Evolutionary conservation across 2,113 vertebrate genomes (phyloP).

Genomic region (Melanerpes formicivorus): DNA sequence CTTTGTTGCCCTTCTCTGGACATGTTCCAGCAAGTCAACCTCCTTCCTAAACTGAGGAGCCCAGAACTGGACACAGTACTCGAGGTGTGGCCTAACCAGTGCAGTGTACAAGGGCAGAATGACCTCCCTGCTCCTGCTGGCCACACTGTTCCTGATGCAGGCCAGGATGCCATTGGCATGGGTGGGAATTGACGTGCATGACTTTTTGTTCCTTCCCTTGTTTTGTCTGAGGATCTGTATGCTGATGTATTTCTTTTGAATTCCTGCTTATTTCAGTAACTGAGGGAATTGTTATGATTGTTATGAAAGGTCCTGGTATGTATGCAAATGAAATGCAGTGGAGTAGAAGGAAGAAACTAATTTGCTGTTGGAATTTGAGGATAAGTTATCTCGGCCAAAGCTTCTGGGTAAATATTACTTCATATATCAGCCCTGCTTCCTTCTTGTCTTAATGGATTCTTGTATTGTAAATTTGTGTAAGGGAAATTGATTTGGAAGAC

Average conservation of each 20-base stretch:
- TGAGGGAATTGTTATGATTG: conserved; percentile 22
- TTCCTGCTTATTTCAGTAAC: conserved; percentile 31
- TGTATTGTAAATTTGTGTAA: conserved; percentile 3
- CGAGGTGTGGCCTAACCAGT: no score
- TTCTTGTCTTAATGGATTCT: background rate
- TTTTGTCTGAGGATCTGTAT: background rate
- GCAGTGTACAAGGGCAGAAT: no score
- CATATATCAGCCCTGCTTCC: background rate
- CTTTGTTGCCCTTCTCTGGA: no score
- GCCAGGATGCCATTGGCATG: background rate
- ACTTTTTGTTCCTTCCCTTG: conserved; percentile 7
- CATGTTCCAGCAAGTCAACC: no score
- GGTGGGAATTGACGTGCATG: background rate
- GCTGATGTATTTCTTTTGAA: conserved; percentile 41
- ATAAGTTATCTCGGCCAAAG: conserved; percentile 12
- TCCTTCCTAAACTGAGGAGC: no score
- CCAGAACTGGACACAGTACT: no score
- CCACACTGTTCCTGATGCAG: no score
- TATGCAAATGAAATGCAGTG: conserved; percentile 34
- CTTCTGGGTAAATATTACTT: conserved; percentile 39
- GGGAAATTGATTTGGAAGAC: background rate
- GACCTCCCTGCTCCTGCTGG: no score
- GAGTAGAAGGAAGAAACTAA: conserved; percentile 5
- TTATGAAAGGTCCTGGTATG: background rate
- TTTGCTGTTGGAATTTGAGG: background rate